phyloP scores from a whole-genome alignment of 2,888 invertebrate genomes.

The Xylocampa areola region DNA sequence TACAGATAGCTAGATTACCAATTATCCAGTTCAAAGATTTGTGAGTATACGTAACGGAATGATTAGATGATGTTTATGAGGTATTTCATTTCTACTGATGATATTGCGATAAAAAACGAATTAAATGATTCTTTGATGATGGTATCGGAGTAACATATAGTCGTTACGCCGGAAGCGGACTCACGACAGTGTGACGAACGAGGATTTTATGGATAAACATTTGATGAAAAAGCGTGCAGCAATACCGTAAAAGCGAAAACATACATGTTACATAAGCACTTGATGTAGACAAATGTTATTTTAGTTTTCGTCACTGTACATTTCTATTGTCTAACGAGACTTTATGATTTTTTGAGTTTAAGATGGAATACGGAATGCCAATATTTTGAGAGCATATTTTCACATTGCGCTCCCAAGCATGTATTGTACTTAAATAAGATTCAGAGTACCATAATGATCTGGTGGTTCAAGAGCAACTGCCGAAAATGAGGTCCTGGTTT shows the following conservation, averaged over 20 bases:
- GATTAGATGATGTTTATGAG: slow-evolving; percentile 22
- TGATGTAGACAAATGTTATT: slow-evolving; percentile 18
- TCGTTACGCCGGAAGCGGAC: slow-evolving; percentile 38
- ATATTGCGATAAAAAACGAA: slow-evolving; percentile 36
- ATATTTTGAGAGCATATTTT: too few relatives aligned
- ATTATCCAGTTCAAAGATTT: slow-evolving; percentile 3
- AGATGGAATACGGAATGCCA: too few relatives aligned
- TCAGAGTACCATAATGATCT: too few relatives aligned
- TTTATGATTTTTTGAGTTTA: too few relatives aligned
- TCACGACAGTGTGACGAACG: slow-evolving; percentile 62
- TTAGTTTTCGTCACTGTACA: slow-evolving; percentile 13
- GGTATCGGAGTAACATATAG: slow-evolving; percentile 21
- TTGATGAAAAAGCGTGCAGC: slow-evolving; percentile 48
- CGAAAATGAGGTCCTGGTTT: too few relatives aligned
- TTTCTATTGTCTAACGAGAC: neutral
- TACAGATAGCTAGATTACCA: slow-evolving; percentile 4
- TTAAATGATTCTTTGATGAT: slow-evolving; percentile 40
- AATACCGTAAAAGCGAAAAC: slow-evolving; percentile 56
- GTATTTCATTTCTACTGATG: slow-evolving; percentile 25
- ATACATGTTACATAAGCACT: slow-evolving; percentile 51
- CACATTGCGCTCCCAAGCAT: too few relatives aligned
- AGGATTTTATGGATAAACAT: slow-evolving; percentile 55
- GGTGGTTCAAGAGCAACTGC: too few relatives aligned
- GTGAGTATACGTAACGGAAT: slow-evolving; percentile 12
- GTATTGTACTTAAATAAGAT: too few relatives aligned